These are phyloP conservation scores for Microcaecilia unicolor DNA, from an alignment of 2,797 vertebrate genomes.

Conservation along the genomic window DNA sequence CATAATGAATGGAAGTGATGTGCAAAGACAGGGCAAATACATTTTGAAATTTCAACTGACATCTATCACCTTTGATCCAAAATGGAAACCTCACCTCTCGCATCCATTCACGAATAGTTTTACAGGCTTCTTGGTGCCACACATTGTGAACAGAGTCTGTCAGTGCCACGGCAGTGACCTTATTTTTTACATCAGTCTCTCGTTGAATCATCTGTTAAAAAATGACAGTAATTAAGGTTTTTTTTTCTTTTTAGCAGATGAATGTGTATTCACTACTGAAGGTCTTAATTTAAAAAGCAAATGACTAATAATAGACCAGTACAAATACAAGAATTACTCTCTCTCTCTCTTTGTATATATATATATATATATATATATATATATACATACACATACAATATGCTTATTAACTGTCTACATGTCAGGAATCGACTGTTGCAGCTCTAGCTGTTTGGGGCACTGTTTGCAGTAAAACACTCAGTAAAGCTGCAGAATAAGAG, in stretches of 20 bases:
- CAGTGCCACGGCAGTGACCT: conserved; percentile 84
- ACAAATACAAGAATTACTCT: conserved; percentile 15
- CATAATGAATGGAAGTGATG: conserved; percentile 5
- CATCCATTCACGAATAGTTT: conserved; percentile 91
- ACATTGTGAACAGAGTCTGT: conserved; percentile 95
- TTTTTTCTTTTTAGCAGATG: conserved; percentile 14
- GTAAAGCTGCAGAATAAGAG: no score
- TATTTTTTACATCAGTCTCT: conserved; percentile 82
- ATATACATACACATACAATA: conserved; percentile 37
- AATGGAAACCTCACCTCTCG: conserved; percentile 71
- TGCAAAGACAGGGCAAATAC: conserved; percentile 9
- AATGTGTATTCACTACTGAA: conserved; percentile 41
- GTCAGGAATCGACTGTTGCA: no score
- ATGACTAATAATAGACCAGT: conserved; percentile 21
- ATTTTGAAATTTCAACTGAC: conserved; percentile 2
- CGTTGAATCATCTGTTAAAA: conserved; percentile 87
- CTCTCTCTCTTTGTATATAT: no score
- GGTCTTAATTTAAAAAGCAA: conserved; percentile 26
- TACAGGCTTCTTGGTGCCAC: conserved; percentile 91
- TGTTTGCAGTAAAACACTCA: no score
- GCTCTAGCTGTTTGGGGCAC: no score
- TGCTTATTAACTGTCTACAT: no score
- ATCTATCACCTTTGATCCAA: conserved; percentile 4
- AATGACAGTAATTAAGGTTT: conserved; percentile 30
- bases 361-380: conserved; percentile 30